Conservation (phyloP, 2,797 vertebrate genomes). For the Etheostoma perlongum region DNA sequence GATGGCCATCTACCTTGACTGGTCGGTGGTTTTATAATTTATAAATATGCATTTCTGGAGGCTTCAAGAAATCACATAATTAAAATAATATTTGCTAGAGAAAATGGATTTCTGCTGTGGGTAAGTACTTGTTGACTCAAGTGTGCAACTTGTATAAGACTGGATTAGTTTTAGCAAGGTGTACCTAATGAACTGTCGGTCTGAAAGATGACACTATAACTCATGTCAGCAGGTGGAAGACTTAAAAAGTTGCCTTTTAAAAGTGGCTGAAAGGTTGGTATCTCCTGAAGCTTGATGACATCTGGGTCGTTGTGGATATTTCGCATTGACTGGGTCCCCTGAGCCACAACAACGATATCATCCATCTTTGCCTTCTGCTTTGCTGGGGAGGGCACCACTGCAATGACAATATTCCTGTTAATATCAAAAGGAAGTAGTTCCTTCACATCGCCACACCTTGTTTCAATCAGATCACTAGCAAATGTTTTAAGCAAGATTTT, state of each 20-base stretch:
- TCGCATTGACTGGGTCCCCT: constrained; percentile 91
- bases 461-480: not conserved
- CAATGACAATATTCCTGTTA: not conserved
- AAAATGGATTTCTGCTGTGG: not conserved
- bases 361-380: constrained; percentile 99
- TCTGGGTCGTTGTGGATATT: constrained; percentile 97
- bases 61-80: not conserved
- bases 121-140: not conserved
- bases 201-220: not conserved
- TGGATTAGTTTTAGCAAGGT: not conserved
- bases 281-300: constrained; percentile 98
- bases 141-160: not conserved
- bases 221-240: not conserved
- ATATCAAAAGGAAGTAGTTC: not conserved
- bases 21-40: not conserved
- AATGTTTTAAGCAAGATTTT: no score
- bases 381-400: constrained; percentile 92
- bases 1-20: no score
- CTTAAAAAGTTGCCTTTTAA: constrained; percentile 88
- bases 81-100: not conserved
- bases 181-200: not conserved
- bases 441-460: not conserved
- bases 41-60: not conserved
- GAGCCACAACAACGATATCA: constrained; percentile 96
- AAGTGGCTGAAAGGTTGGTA: constrained; percentile 97